Base-by-base conservation (phyloP, 2,113 vertebrate species). In the Verasper variegatus region DNA sequence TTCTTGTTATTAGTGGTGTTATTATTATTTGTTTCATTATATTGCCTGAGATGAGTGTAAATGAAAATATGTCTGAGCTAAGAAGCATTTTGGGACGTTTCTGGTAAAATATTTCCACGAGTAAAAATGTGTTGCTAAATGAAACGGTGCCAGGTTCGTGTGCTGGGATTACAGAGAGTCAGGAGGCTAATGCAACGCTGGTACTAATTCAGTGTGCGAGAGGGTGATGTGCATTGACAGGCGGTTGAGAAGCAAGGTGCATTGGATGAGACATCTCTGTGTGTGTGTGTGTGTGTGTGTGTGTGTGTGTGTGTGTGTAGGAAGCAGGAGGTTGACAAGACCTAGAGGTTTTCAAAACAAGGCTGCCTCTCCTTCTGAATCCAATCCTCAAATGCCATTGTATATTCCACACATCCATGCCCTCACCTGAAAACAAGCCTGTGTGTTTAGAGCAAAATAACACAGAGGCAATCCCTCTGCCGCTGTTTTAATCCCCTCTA, bases 161-260 rank as follows among this genome's bases (percentile, higher is more conserved):
- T 47, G 57, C 23, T 21, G 51, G 17, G 18, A 15, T 27, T 31
- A 31, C 6, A 7, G 31, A 31, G 24, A 24, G 21, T 15, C 71
- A 35, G 3, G 61, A 6, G 31, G 52, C 63, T 55, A 37, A 68
- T 68, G 62, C 66, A 37, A n/a, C 5, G 37, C 67, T 13, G n/a
- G 13, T 4, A 60, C 20, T 47, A 24, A 37, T 27, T 54, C 47
- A 62, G 31, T 13, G 60, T 45, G 56, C 21, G 65, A 56, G 62
- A 75, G 10, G 9, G 35, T 68, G 61, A 87, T 76, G 59, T 59
- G 75, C 63, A 66, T 57, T 61, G 82, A 80, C 86, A 80, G 62
- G 58, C 58, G 42, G 57, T 49, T 14, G 54, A 6, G 60, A 14
- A 55, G 47, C 23, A 74, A 61, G 56, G 69, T 68, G 66, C 35